These are phyloP conservation scores for Drosophila nr. perissopoda DNA, from an alignment of 2,888 invertebrate genomes.

Conservation along the genomic window DNA sequence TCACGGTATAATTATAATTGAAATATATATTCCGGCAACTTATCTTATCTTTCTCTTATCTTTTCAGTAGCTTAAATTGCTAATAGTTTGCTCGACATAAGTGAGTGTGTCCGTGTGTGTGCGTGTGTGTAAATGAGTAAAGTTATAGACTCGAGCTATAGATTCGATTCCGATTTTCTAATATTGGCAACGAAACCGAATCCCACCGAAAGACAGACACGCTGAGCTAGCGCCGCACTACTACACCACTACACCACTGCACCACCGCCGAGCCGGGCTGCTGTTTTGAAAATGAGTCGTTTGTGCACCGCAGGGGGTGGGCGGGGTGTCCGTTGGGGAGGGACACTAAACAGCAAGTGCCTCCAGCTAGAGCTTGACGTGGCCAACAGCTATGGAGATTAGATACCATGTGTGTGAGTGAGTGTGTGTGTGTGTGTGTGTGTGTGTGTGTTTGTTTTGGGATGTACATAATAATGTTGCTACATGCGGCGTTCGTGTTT, in stretches of 20 bases:
- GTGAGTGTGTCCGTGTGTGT: conserved; percentile 1
- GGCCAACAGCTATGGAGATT: conserved; percentile 4
- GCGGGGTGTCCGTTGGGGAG: not conserved
- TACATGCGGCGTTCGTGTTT: conserved; percentile 41
- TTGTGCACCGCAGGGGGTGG: not conserved
- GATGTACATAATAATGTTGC: conserved; percentile 40
- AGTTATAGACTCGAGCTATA: conserved; percentile 19
- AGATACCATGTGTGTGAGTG: conserved; percentile 8
- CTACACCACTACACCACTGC: not conserved
- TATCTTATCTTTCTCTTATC: conserved; percentile 26
- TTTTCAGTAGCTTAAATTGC: conserved; percentile 62
- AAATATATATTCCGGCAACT: too few relatives aligned
- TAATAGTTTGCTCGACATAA: conserved; percentile 9
- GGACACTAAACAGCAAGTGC: not conserved
- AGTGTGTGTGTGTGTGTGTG: conserved; percentile 5
- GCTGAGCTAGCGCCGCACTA: not conserved
- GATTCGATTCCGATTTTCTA: conserved; percentile 66
- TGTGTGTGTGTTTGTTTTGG: conserved; percentile 3
- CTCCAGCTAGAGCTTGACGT: not conserved
- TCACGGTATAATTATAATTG: not conserved
- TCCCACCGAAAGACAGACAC: not conserved
- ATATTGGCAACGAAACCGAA: conserved; percentile 66
- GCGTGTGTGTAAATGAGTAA: not conserved
- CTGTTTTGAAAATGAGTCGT: not conserved
- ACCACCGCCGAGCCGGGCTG: not conserved